These are phyloP conservation scores for Megalurothrips usitatus DNA, from an alignment of 2,888 invertebrate species.

Conservation along the genomic window DNA sequence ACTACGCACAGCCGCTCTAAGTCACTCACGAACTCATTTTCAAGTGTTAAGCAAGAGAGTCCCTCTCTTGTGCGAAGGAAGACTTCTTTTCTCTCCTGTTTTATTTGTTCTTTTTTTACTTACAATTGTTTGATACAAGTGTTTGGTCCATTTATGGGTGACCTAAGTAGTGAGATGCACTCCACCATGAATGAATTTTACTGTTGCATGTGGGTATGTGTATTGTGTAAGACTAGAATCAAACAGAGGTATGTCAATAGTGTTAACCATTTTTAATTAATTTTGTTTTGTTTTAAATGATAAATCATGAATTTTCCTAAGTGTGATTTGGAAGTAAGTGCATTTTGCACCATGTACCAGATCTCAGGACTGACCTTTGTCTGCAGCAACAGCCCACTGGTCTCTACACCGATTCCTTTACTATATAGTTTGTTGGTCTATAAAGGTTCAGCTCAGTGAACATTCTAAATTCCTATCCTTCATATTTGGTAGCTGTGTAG, in stretches of 20 bases:
- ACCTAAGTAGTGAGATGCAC: background rate
- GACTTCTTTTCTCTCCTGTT: background rate
- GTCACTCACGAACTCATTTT: conserved; percentile 5
- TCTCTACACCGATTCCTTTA: conserved; percentile 8
- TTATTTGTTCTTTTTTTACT: background rate
- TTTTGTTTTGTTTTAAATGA: background rate
- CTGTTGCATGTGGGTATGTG: background rate
- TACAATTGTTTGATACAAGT: background rate
- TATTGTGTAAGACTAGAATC: background rate
- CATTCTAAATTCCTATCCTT: conserved; percentile 11
- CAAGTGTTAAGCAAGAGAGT: background rate
- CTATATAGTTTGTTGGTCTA: background rate
- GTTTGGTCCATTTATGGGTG: background rate
- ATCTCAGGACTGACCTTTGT: conserved; percentile 9
- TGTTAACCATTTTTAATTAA: background rate
- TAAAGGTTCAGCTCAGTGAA: background rate
- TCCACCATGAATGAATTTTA: background rate
- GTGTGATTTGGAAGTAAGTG: conserved; percentile 24
- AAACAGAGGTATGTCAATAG: conserved; percentile 17
- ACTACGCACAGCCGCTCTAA: conserved; percentile 12
- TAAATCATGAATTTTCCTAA: background rate
- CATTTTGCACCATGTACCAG: conserved; percentile 4
- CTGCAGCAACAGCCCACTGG: conserved; percentile 5
- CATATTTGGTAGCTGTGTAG: background rate
- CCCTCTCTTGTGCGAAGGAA: background rate